Conservation (phyloP, 2,797 vertebrate genomes). For the Gambelia wislizenii region DNA sequence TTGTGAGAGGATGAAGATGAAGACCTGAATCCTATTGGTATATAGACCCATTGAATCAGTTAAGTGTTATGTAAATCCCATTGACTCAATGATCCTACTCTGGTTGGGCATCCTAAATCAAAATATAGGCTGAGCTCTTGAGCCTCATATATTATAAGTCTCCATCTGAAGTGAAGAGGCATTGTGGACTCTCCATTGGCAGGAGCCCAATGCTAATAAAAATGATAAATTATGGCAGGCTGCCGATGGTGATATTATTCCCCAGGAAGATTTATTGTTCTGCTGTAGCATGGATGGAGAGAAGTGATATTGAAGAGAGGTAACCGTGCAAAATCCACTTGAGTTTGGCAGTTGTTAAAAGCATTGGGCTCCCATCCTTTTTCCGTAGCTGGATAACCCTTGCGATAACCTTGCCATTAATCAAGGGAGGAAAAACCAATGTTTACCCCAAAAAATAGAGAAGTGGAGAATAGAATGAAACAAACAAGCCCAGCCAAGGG, state of each 20-base stretch:
- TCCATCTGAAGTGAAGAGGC: neutral
- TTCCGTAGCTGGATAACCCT: neutral
- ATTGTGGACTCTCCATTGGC: constrained; percentile 7
- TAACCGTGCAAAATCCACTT: constrained; percentile 53
- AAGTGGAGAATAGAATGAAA: neutral
- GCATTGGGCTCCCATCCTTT: constrained; percentile 23
- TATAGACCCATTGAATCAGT: too few species aligned
- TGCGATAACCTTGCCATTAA: constrained; percentile 40
- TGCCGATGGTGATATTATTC: constrained; percentile 47
- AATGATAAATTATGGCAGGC: constrained; percentile 55
- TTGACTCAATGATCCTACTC: neutral
- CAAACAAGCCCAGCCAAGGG: neutral
- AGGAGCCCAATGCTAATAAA: constrained; percentile 53
- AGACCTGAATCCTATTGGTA: too few species aligned
- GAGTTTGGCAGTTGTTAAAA: constrained; percentile 57
- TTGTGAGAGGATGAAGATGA: neutral
- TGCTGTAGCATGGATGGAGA: constrained; percentile 52
- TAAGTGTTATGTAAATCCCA: too few species aligned
- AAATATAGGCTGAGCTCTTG: neutral
- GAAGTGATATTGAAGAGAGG: constrained; percentile 64
- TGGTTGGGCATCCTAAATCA: too few species aligned
- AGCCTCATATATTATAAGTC: neutral
- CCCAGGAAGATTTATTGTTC: constrained; percentile 59
- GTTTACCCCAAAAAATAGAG: neutral
- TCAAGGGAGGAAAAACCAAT: constrained; percentile 32